Evolutionary conservation across 2,888 invertebrate genomes (phyloP).

Genomic region (Diadegma fenestrale): DNA sequence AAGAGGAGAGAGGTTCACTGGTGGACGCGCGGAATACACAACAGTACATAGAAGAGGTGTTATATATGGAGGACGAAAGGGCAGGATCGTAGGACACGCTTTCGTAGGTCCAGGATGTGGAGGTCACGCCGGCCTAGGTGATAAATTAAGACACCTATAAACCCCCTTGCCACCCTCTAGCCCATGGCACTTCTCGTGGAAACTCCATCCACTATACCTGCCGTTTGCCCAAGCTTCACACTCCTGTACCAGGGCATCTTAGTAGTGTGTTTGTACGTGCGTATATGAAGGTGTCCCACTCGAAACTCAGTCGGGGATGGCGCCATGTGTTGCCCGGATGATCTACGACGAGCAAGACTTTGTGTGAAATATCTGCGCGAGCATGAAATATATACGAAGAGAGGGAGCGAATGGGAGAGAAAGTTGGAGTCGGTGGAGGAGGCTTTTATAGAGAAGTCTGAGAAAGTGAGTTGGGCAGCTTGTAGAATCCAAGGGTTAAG

Average conservation of each 20-base stretch:
- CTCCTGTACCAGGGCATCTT: slow-evolving; percentile 48
- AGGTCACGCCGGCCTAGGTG: slow-evolving; percentile 70
- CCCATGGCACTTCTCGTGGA: slow-evolving; percentile 69
- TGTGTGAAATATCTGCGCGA: slow-evolving; percentile 74
- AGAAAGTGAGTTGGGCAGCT: neutral
- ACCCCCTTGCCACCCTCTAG: slow-evolving; percentile 43
- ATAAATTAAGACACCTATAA: slow-evolving; percentile 79
- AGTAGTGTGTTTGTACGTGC: slow-evolving; percentile 22
- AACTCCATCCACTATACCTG: slow-evolving; percentile 69
- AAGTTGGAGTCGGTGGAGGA: neutral
- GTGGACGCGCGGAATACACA: slow-evolving; percentile 46
- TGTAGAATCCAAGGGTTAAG: slow-evolving; percentile 18
- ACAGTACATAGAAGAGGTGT: slow-evolving; percentile 24
- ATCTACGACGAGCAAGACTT: slow-evolving; percentile 77
- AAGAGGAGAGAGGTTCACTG: slow-evolving; percentile 39
- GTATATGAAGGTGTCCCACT: slow-evolving; percentile 29
- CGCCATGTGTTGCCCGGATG: slow-evolving; percentile 81
- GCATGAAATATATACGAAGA: slow-evolving; percentile 53
- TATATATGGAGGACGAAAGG: slow-evolving; percentile 37
- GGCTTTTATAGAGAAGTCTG: slow-evolving; percentile 28
- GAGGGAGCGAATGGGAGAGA: slow-evolving; percentile 2
- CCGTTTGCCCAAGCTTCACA: slow-evolving; percentile 53
- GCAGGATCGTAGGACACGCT: slow-evolving; percentile 55
- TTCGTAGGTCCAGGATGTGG: slow-evolving; percentile 67
- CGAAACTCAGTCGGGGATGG: slow-evolving; percentile 71